A percentile compares a stretch with the other conserved stretches of the same genome.
Evolutionary conservation across 64 coral and sea anemone species (phyloP).

Genomic region (Montipora cactus): DNA sequence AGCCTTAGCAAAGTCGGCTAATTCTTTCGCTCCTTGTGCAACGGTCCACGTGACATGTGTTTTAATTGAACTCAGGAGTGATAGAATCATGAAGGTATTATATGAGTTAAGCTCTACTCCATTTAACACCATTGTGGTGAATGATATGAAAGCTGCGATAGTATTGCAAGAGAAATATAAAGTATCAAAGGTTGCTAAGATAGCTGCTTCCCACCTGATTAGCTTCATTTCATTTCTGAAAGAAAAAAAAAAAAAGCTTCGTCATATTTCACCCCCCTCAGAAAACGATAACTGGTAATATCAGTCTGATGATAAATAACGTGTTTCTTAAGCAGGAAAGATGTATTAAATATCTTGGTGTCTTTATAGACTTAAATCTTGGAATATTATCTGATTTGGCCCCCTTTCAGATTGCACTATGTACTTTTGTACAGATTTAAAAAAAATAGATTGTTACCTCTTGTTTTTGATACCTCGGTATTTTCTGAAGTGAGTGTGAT

Average conservation of each 20-base stretch:
- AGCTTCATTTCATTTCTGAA: constrained; percentile 66
- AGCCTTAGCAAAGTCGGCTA: constrained; percentile 40
- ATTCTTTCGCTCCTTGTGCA: neutral
- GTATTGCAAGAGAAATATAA: constrained; percentile 61
- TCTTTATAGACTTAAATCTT: too few relatives aligned
- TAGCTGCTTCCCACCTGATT: constrained; percentile 56
- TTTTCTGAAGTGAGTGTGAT: too few relatives aligned
- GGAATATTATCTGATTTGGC: too few relatives aligned
- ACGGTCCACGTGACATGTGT: constrained; percentile 38
- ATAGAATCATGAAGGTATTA: neutral
- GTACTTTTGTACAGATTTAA: too few relatives aligned
- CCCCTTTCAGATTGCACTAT: too few relatives aligned
- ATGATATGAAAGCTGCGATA: constrained; percentile 68
- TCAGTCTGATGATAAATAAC: too few relatives aligned
- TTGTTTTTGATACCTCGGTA: too few relatives aligned
- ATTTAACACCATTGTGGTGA: constrained; percentile 40
- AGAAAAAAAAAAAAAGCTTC: neutral
- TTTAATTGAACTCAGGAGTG: constrained; percentile 53
- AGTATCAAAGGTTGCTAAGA: constrained; percentile 71
- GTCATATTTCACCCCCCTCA: too few relatives aligned
- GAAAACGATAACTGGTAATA: too few relatives aligned
- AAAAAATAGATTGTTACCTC: too few relatives aligned
- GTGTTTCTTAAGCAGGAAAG: too few relatives aligned
- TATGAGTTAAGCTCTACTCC: constrained; percentile 72
- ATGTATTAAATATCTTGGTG: too few relatives aligned